phyloP scores from a whole-genome alignment of 2,797 vertebrate species.

The Girardinus metallicus region DNA sequence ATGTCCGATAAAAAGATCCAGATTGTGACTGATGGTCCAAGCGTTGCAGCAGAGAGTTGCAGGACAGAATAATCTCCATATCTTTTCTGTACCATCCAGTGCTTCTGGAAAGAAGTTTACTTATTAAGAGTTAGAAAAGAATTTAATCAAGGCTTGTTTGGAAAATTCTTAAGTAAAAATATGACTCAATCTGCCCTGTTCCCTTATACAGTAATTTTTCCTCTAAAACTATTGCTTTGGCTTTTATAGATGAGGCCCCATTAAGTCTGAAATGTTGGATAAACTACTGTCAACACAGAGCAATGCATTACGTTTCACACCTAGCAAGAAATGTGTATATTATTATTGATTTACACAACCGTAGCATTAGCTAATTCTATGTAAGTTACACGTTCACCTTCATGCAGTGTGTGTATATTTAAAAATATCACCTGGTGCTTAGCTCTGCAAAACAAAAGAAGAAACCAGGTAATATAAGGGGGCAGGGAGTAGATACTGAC shows the following conservation, averaged over 20 bases:
- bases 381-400: neutral
- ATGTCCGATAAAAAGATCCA: neutral
- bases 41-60: neutral
- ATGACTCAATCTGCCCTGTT: neutral
- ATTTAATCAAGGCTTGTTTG: neutral
- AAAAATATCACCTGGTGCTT: constrained; percentile 37
- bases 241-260: neutral
- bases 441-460: constrained; percentile 38
- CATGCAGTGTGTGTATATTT: neutral
- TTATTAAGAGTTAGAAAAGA: neutral
- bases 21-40: neutral
- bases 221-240: neutral
- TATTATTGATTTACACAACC: neutral
- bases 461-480: constrained; percentile 9
- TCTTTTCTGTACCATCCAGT: neutral
- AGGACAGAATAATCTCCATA: neutral
- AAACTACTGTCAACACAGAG: constrained; percentile 10
- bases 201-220: neutral
- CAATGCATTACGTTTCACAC: constrained; percentile 17
- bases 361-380: neutral
- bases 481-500: constrained; percentile 13
- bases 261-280: neutral
- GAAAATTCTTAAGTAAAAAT: neutral
- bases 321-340: constrained; percentile 44
- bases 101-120: neutral